Percentiles rank a stretch among this genome's conserved stretches.
Conservation (phyloP, 1,140 invertebrate genomes). For the Drosophila lini region DNA sequence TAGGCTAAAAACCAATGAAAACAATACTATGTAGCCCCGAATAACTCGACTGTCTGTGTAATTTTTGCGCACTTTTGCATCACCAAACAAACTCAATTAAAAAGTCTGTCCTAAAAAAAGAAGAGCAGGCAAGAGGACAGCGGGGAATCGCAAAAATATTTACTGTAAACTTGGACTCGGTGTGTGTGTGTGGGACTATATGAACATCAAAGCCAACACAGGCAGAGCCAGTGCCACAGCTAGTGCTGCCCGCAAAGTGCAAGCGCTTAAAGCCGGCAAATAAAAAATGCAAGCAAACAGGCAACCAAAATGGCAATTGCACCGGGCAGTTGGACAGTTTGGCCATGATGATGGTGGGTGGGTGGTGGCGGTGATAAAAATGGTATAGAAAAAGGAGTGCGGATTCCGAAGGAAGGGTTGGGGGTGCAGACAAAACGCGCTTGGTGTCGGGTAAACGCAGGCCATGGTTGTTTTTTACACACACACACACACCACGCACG, state of each 20-base stretch:
- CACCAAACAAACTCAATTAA: conserved; percentile 82
- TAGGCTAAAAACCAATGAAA: conserved; percentile 79
- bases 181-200: conserved; percentile 45
- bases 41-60: conserved; percentile 67
- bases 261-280: conserved; percentile 79
- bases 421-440: conserved; percentile 49
- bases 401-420: not conserved
- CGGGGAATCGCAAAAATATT: conserved; percentile 80
- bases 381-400: conserved; percentile 1
- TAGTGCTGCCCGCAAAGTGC: conserved; percentile 56
- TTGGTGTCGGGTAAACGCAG: conserved; percentile 71
- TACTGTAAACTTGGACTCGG: conserved; percentile 72
- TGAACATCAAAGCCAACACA: conserved; percentile 61
- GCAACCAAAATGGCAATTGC: conserved; percentile 80
- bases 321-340: conserved; percentile 70
- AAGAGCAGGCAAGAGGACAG: conserved; percentile 3
- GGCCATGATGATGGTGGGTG: conserved; percentile 5
- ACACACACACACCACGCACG: not conserved
- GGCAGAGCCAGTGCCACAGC: conserved; percentile 11
- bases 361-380: not conserved
- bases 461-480: conserved; percentile 68
- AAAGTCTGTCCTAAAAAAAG: conserved; percentile 68
- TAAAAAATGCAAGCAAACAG: conserved; percentile 80
- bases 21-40: conserved; percentile 57
- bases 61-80: conserved; percentile 82